Evolutionary conservation across 2,888 invertebrate species (phyloP).

Genomic region (Philereme transversata): DNA sequence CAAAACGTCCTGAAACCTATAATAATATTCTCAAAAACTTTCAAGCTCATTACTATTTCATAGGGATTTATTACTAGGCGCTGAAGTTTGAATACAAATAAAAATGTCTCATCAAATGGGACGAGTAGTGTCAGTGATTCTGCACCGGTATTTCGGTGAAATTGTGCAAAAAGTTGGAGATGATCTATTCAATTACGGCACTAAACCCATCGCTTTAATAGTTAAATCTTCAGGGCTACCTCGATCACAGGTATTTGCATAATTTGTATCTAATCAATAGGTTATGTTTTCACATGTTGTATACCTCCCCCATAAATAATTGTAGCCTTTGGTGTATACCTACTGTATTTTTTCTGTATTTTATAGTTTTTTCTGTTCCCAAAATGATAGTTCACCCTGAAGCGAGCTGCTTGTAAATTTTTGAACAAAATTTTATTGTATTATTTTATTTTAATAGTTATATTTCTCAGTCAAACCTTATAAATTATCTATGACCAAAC

Average conservation of each 20-base stretch:
- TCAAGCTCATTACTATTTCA: not conserved
- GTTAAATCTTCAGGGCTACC: slow-evolving; percentile 83
- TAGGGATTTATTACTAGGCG: not conserved
- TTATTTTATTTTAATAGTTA: too few species aligned
- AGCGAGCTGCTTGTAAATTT: too few species aligned
- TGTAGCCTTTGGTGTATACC: too few species aligned
- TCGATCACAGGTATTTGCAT: slow-evolving; percentile 62
- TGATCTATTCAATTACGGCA: slow-evolving; percentile 87
- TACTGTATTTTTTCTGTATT: too few species aligned
- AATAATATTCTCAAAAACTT: not conserved
- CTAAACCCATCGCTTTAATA: slow-evolving; percentile 87
- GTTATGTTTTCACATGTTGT: slow-evolving; percentile 36
- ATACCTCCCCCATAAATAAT: not conserved
- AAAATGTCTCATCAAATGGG: slow-evolving; percentile 89
- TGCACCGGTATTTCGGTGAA: slow-evolving; percentile 92
- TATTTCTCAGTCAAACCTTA: too few species aligned
- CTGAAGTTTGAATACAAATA: not conserved
- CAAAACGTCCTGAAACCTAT: not conserved
- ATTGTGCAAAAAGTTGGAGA: slow-evolving; percentile 89
- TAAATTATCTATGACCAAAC: too few species aligned
- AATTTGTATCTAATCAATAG: slow-evolving; percentile 25
- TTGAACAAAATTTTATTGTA: too few species aligned
- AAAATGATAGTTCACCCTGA: too few species aligned
- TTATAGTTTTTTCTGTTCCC: too few species aligned
- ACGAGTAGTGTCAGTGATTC: slow-evolving; percentile 88